Evolutionary conservation across 2,113 vertebrate genomes (phyloP).

Genomic region (Gila orcuttii): DNA sequence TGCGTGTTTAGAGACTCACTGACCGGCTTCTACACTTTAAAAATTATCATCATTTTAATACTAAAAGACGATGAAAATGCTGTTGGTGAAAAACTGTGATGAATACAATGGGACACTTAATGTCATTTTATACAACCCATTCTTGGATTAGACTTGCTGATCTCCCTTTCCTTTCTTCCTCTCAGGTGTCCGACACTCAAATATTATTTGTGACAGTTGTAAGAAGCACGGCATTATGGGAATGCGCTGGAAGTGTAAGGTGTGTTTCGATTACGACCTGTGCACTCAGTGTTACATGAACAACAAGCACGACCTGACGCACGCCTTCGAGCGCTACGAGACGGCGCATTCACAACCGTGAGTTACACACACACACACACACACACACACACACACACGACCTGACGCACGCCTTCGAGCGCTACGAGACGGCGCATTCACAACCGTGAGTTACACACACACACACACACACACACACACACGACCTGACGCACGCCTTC

Average conservation of each 20-base stretch:
- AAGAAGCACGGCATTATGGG: constrained; percentile 97
- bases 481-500: constrained; percentile 85
- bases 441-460: constrained; percentile 80
- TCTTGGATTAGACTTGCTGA: background rate
- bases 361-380: constrained; percentile 69
- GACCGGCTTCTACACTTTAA: background rate
- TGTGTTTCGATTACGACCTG: constrained; percentile 96
- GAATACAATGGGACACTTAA: too few relatives aligned
- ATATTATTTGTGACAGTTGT: constrained; percentile 98
- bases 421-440: constrained; percentile 91
- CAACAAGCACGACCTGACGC: constrained; percentile 90
- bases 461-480: too few relatives aligned
- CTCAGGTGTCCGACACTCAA: constrained; percentile 93
- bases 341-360: constrained; percentile 94
- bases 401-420: constrained; percentile 89
- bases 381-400: constrained; percentile 69
- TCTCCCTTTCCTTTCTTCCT: background rate
- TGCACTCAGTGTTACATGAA: constrained; percentile 99
- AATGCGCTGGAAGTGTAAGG: constrained; percentile 98
- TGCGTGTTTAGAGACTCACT: background rate
- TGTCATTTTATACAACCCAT: too few relatives aligned
- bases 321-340: constrained; percentile 94
- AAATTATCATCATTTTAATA: too few relatives aligned
- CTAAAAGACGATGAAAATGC: too few relatives aligned
- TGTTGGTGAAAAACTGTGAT: too few relatives aligned